phyloP scores from a whole-genome alignment of 2,113 vertebrate genomes.

The Pteruthius melanotis region DNA sequence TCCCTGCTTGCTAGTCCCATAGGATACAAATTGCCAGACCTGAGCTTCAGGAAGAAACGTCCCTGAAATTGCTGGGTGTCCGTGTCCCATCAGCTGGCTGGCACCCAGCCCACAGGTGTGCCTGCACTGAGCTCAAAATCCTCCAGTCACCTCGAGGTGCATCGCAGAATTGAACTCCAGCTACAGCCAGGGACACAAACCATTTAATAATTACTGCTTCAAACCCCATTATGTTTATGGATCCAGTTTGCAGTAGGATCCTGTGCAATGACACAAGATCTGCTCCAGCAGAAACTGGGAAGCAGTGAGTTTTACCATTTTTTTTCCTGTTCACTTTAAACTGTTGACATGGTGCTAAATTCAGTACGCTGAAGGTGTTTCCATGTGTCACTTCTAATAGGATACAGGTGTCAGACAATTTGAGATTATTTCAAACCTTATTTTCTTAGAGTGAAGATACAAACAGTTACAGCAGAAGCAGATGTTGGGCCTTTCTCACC shows the following conservation, averaged over 20 bases:
- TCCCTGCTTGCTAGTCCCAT: neutral
- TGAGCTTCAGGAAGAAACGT: neutral
- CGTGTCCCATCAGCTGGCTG: fast-evolving
- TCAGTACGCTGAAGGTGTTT: conserved; percentile 55
- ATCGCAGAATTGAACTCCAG: neutral
- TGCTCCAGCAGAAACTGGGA: conserved; percentile 8
- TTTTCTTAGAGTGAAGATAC: conserved; percentile 62
- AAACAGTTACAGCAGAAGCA: conserved; percentile 63
- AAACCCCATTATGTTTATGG: neutral
- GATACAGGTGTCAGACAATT: conserved; percentile 62
- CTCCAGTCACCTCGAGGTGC: neutral
- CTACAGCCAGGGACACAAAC: neutral
- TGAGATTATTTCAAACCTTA: conserved; percentile 68
- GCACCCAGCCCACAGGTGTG: neutral
- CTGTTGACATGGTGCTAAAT: conserved; percentile 65
- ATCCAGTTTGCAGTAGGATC: neutral
- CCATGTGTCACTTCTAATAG: conserved; percentile 68
- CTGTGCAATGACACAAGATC: neutral
- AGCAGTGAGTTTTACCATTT: conserved; percentile 25
- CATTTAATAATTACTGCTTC: neutral
- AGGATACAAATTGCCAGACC: neutral
- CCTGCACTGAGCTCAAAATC: neutral
- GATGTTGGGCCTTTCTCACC: conserved; percentile 58
- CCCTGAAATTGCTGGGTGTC: neutral
- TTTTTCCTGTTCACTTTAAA: conserved; percentile 42